Evolutionary conservation across 2,888 invertebrate genomes (phyloP), one percentile per base, ranked within the genome.

Genomic region (Luperina nickerlii): DNA sequence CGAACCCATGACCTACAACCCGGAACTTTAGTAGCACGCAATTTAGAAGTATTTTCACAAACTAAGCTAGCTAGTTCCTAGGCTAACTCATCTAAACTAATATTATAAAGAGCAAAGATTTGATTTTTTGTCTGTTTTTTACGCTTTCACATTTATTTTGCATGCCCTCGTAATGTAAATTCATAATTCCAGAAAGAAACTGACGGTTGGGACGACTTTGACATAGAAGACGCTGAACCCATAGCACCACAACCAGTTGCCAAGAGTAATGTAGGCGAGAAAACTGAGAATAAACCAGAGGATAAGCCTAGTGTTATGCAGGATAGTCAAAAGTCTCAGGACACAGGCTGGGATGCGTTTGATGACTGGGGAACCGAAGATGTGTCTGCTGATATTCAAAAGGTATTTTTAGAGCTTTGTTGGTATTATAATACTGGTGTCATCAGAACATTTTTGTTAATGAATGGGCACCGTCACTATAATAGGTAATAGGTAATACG

Each of bases 201-300:
- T 20, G 95, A 96, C 76, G 97, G 97, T 1, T 97, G 97, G 97
- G 97, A 96, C 85, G 96, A 97, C 88, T 97, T 97, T 92, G 96
- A 97, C 51, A 91, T 96, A 70, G 96, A 96, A 63, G 94, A 94
- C 11, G 89, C 91, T 84, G 92, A 93, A 69, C 76, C 87, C 87
- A 80, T 91, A 90, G 57, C 60, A 20, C 73, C 83, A 18, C 74
- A 88, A 70, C 78, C 81, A n/a, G 72, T 66, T 24, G n/a, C 78
- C 48, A 87, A 77, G 27, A 78, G 62, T 66, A 78, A 62, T 0
- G 13, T 63, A 73, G 77, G 79, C 32, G 73, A 79, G 11, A 76
- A 57, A 11, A 68, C 5, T 9, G 72, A 74, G 11, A 66, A 48
- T 27, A 48, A 76, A 66, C n/a, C 67, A 48, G 76, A 78, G 9